These are phyloP conservation scores for Heliconius nattereri DNA, from an alignment of 1,140 invertebrate species.

Conservation along the genomic window DNA sequence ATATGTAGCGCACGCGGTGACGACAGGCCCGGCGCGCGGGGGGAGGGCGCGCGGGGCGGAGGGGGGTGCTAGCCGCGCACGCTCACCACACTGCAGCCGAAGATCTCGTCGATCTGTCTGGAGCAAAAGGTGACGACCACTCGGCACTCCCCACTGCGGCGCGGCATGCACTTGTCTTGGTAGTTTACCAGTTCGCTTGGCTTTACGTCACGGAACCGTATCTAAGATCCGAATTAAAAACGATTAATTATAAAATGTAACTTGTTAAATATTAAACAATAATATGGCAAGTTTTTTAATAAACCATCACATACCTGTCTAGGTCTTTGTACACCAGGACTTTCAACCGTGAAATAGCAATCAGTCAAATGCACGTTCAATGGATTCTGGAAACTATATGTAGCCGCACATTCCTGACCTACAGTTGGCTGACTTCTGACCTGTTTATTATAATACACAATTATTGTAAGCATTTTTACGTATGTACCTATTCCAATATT, in stretches of 20 bases:
- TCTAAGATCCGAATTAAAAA: conserved; percentile 52
- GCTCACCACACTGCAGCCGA: conserved; percentile 79
- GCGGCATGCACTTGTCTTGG: conserved; percentile 82
- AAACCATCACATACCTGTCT: conserved; percentile 71
- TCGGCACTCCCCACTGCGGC: conserved; percentile 80
- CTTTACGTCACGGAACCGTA: conserved; percentile 82
- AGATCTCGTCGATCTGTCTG: conserved; percentile 84
- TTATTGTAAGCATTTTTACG: background rate
- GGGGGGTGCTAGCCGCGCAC: conserved; percentile 76
- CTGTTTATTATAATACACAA: conserved; percentile 45
- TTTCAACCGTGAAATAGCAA: conserved; percentile 86
- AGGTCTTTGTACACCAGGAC: conserved; percentile 84
- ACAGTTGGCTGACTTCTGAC: conserved; percentile 75
- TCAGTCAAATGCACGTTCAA: conserved; percentile 83
- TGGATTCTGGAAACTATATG: conserved; percentile 86
- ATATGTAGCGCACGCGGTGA: conserved; percentile 54
- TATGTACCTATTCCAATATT: background rate
- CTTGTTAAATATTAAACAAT: background rate
- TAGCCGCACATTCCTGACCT: conserved; percentile 73
- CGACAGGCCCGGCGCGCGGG: conserved; percentile 61
- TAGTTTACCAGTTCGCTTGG: conserved; percentile 82
- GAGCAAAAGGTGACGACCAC: conserved; percentile 85
- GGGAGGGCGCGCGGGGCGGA: conserved; percentile 61
- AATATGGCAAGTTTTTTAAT: background rate
- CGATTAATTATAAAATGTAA: background rate